A percentile compares a stretch with the other conserved stretches of the same genome.
phyloP scores from a whole-genome alignment of 1,140 invertebrate species.

The Musca vetustissima region DNA sequence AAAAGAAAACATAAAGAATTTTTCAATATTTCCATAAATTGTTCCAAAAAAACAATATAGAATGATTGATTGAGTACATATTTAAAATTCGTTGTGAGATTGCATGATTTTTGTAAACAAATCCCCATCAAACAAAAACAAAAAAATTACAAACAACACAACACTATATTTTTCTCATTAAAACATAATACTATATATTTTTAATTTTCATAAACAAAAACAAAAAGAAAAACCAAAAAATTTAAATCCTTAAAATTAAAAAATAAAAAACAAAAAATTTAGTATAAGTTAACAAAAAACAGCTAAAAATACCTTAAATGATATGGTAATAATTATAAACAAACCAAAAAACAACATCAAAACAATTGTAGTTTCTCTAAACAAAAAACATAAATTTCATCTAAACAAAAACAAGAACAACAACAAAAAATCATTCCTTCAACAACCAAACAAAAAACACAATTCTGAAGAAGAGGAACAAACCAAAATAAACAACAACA shows the following conservation, averaged over 20 bases:
- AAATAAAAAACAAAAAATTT: constrained; percentile 7
- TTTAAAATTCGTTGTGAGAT: constrained; percentile 15
- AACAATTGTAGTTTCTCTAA: constrained; percentile 13
- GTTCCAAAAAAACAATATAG: neutral
- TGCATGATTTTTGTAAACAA: constrained; percentile 4
- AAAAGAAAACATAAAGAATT: neutral
- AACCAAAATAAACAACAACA: constrained; percentile 3
- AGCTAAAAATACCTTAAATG: constrained; percentile 7
- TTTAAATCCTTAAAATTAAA: constrained; percentile 15
- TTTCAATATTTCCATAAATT: neutral
- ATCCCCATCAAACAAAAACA: no score
- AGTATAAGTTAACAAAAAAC: constrained; percentile 21
- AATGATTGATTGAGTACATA: neutral
- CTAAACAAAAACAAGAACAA: constrained; percentile 20
- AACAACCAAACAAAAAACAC: neutral
- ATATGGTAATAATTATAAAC: constrained; percentile 20
- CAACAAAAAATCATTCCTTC: constrained; percentile 15
- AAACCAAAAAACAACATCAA: neutral
- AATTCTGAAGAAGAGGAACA: neutral
- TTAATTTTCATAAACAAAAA: constrained; percentile 9
- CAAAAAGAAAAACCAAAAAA: neutral
- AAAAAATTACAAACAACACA: neutral
- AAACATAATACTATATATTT: constrained; percentile 10
- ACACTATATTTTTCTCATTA: constrained; percentile 15
- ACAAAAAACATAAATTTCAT: constrained; percentile 21